A percentile compares a stretch with the other conserved stretches of the same genome.
Conservation (phyloP, 1,140 invertebrate genomes). For the Drosophila pallidifrons region DNA sequence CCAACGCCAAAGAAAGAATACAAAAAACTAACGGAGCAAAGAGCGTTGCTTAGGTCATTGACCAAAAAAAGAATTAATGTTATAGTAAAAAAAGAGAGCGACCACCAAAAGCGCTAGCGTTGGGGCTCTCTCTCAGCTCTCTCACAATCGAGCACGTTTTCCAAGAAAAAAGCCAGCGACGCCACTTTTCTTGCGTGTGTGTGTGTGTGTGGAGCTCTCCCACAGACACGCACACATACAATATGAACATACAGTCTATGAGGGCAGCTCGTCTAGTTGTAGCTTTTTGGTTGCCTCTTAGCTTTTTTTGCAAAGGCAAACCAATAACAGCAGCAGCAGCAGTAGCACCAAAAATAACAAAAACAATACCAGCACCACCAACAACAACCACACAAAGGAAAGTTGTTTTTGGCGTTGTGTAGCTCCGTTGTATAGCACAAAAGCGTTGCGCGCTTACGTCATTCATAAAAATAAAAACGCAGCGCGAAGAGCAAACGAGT, state of each 20-base stretch:
- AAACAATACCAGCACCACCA: slow-evolving; percentile 25
- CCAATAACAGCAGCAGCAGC: slow-evolving; percentile 23
- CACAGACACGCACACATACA: slow-evolving; percentile 24
- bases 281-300: slow-evolving; percentile 41
- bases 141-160: slow-evolving; percentile 63
- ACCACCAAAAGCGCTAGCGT: slow-evolving; percentile 11
- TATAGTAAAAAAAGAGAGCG: slow-evolving; percentile 46
- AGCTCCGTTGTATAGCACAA: slow-evolving; percentile 43
- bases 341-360: slow-evolving; percentile 18
- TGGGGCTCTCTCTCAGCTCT: slow-evolving; percentile 4
- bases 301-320: slow-evolving; percentile 45
- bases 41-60: slow-evolving; percentile 75
- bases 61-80: slow-evolving; percentile 77
- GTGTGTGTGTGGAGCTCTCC: slow-evolving; percentile 35
- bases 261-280: slow-evolving; percentile 39
- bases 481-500: slow-evolving; percentile 52
- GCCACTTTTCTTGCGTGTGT: slow-evolving; percentile 53
- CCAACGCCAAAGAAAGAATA: slow-evolving; percentile 23
- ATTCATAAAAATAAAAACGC: slow-evolving; percentile 79
- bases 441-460: slow-evolving; percentile 70
- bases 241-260: slow-evolving; percentile 28
- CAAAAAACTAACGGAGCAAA: slow-evolving; percentile 69
- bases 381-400: slow-evolving; percentile 40
- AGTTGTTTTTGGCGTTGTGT: slow-evolving; percentile 61
- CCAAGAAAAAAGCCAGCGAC: slow-evolving; percentile 60